Evolutionary conservation across 2,888 invertebrate genomes (phyloP).

Genomic region (Pheosia gnoma): DNA sequence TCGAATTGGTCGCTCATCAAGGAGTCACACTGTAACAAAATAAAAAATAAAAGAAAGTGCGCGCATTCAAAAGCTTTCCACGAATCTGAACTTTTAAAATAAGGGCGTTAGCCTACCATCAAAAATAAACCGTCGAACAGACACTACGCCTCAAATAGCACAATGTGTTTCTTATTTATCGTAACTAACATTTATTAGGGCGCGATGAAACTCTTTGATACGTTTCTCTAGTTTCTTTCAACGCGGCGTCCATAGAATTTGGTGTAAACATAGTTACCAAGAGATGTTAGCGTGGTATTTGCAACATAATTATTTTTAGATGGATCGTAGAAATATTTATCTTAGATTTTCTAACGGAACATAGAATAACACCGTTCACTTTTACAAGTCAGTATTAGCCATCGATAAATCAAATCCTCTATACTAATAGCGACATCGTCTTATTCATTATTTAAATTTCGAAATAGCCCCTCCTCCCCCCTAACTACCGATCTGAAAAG

Average conservation of each 20-base stretch:
- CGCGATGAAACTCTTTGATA: conserved; percentile 49
- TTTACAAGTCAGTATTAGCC: not conserved
- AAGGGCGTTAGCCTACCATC: conserved; percentile 60
- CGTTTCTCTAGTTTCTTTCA: conserved; percentile 35
- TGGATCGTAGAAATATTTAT: not conserved
- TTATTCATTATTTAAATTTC: not conserved
- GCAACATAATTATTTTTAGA: conserved; percentile 2
- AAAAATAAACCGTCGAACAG: conserved; percentile 44
- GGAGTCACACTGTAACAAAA: too few species aligned
- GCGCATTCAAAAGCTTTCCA: not conserved
- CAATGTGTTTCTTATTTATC: conserved; percentile 53
- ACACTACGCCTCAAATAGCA: conserved; percentile 45
- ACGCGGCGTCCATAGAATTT: conserved; percentile 9
- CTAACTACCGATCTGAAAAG: conserved; percentile 25
- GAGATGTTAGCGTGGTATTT: not conserved
- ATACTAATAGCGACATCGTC: not conserved
- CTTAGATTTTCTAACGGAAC: not conserved
- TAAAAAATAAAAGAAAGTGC: too few species aligned
- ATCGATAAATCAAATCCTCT: not conserved
- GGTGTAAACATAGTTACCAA: conserved; percentile 5
- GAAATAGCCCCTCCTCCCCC: not conserved
- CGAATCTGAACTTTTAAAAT: conserved; percentile 43
- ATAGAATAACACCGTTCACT: not conserved
- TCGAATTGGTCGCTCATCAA: too few species aligned
- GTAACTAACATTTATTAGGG: conserved; percentile 45